A percentile compares a stretch with the other conserved stretches of the same genome.
Evolutionary conservation across 1,140 invertebrate species (phyloP).

Genomic region (Solenopsis invicta): DNA sequence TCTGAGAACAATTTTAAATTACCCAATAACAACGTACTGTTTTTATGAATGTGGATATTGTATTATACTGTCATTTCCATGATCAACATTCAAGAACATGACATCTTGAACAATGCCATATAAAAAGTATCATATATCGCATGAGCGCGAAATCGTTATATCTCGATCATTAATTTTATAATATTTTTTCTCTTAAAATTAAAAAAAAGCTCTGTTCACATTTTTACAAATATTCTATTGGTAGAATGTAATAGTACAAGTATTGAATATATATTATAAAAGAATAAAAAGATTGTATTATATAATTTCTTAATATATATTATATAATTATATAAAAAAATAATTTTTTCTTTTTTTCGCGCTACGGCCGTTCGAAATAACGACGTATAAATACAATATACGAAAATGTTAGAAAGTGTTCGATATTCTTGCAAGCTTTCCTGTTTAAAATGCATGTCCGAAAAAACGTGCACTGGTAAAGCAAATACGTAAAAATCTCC

Average conservation of each 20-base stretch:
- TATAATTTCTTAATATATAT: not conserved
- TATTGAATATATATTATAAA: not conserved
- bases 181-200: conserved; percentile 4
- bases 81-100: conserved; percentile 31
- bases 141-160: conserved; percentile 6
- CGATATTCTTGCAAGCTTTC: conserved; percentile 38
- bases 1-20: conserved; percentile 46
- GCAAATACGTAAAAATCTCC: conserved; percentile 40
- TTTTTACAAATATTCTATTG: not conserved
- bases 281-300: not conserved
- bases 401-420: conserved; percentile 12
- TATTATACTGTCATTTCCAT: conserved; percentile 35
- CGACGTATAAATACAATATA: conserved; percentile 16
- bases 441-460: conserved; percentile 45
- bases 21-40: conserved; percentile 23
- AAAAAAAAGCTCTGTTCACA: not conserved
- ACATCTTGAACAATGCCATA: conserved; percentile 3
- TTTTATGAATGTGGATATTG: conserved; percentile 36
- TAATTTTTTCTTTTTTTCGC: not conserved
- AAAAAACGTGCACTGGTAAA: conserved; percentile 23
- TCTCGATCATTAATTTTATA: conserved; percentile 8
- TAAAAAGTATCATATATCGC: conserved; percentile 27
- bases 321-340: not conserved
- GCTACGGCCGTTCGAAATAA: not conserved
- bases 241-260: not conserved